Evolutionary conservation across 2,888 invertebrate genomes (phyloP), one percentile per base, ranked within the genome.

Genomic region (Drosophila yooni): DNA sequence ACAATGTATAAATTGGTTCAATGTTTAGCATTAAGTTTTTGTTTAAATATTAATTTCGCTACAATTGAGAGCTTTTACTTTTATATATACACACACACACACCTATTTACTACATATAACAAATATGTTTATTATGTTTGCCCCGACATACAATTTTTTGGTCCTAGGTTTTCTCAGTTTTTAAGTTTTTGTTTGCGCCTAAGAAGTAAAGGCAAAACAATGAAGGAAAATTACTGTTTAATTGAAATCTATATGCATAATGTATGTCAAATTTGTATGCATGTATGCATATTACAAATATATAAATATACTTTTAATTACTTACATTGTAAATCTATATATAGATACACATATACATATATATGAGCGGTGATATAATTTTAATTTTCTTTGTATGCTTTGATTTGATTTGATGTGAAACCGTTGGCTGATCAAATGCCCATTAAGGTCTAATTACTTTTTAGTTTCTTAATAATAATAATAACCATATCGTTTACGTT

Each of bases 291-390:
- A 46, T 36, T 27, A 57, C 40, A 57, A 15, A 36, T 11, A 15
- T 70, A 57, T 34, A 34, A 54, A 66, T 61, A 66, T 71, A 57
- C 27, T 48, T 73, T 63, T 52, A 73, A 63, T 57, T 57, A 61
- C 43, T 50, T 61, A 67, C 52, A 73, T 51, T 74, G 52, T 68
- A 62, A 29, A 70, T 34, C 21, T 61, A 59, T 36, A 67, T 73
- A 62, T 40, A 59, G 52, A 53, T 59, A 56, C 59, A 52, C 51
- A 66, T 64, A 65, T 70, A 72, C 50, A 72, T 50, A 75, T 67
- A 69, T 76, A 83, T 82, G 80, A 83, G 85, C 83, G 88, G 91
- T 91, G 91, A 89, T 89, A 89, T 89, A 89, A 90, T 91, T 89
- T 89, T 89, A 86, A 89, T 87, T 90, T 81, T 72, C 72, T 64